Evolutionary conservation across 2,113 vertebrate genomes (phyloP), one percentile per base, ranked within the genome.

Genomic region (Amphiprion percula): DNA sequence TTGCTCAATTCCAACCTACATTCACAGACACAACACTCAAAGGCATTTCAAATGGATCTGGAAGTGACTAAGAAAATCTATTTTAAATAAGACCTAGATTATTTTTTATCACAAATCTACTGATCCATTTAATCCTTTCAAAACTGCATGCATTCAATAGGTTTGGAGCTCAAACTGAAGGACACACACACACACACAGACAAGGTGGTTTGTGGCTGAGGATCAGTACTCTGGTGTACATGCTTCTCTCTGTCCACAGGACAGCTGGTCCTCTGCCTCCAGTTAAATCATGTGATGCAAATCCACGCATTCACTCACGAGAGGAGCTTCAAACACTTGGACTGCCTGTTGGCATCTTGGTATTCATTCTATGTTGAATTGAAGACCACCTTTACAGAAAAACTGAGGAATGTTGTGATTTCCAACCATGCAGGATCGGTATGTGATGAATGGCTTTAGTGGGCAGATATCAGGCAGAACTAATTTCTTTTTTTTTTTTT

Each of bases 361-460:
- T 69, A 41, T 76, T 74, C 9, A 56, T 56, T 78, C 54, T 64
- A 28, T 10, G n/a, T 44, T 68, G 28, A 79, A 69, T 19, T 44
- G 60, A 63, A 65, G 37, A 67, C 53, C 28, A 68, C 11, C 37
- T 52, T 67, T 46, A 30, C 19, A 74, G 52, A 63, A 74, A 77
- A 82, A 15, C 60, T 50, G 24, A 77, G 26, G 52, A 66, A 59
- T 10, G 0, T 26, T 72, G 53, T 65, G 67, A 78, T 84, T 73
- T 82, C 59, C 17, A 82, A 67, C 16, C 88, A 89, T 90, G 90
- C 90, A 88, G 49, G 65, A 63, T 23, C 12, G 30, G 41, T 23
- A 79, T 82, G 84, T 80, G 56, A 85, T 87, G 83, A 83, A 87
- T 63, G 74, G 64, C 60, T 74, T 68, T 60, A 21, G 72, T 28